These are phyloP conservation scores for Phymanthus crucifer DNA, from an alignment of 92 coral and sea anemone genomes.

Conservation along the genomic window DNA sequence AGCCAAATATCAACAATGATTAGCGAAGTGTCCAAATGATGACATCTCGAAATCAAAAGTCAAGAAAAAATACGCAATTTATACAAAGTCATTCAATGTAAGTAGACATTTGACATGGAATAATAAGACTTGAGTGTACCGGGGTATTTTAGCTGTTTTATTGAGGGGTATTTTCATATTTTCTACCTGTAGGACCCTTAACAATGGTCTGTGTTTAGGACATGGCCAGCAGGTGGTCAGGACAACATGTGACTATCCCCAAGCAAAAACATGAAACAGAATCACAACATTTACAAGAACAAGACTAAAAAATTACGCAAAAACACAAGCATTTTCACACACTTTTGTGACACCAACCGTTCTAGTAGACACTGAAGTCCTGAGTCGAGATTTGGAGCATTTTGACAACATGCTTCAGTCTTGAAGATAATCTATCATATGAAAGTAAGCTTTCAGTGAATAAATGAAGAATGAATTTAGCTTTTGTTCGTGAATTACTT, in stretches of 20 bases:
- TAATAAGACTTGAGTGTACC: neutral
- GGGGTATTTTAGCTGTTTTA: neutral
- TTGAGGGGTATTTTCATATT: neutral
- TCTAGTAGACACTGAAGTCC: too few relatives aligned
- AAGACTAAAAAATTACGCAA: neutral
- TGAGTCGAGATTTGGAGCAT: too few relatives aligned
- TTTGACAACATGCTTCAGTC: neutral
- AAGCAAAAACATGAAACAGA: neutral
- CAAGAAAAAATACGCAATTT: neutral
- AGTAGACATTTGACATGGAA: neutral
- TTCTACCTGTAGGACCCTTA: neutral
- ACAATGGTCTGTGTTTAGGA: neutral
- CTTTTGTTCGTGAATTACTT: neutral
- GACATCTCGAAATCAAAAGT: neutral
- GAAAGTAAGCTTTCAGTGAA: neutral
- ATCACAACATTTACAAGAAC: neutral
- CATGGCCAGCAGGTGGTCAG: neutral
- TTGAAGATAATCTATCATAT: neutral
- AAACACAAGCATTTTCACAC: too few relatives aligned
- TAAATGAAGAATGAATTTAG: neutral
- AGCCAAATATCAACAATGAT: neutral
- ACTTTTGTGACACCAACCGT: too few relatives aligned
- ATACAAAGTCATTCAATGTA: neutral
- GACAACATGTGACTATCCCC: neutral
- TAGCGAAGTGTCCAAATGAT: neutral